Evolutionary conservation across 1,140 invertebrate genomes (phyloP), one percentile per base, ranked within the genome.

Genomic region (Paralvinella palmiformis): DNA sequence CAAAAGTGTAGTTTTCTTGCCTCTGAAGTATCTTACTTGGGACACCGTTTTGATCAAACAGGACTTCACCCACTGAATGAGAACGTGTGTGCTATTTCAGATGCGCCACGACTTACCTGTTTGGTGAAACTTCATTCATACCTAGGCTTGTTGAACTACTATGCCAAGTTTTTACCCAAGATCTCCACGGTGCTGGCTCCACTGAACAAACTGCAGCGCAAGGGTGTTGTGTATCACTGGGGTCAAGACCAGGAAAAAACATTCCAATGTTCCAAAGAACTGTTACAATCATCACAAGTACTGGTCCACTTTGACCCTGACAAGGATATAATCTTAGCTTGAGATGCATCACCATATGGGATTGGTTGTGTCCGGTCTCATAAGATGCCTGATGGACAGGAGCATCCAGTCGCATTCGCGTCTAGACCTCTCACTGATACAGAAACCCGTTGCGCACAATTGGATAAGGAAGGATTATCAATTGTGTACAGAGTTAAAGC

Each of bases 331-430:
- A 20, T 33, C 20, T 32, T 85, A 31, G 72, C 81, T 17, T 78
- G 78, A 24, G 84, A 86, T 74, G 82, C 83, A n/a, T 81, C 75
- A 41, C 63, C 72, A 0, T 78, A 77, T 69, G 83, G 81, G 17
- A 68, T 85, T 3, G 82, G 83, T 0, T 78, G 76, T 2, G 75
- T 84, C 5, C 63, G 86, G 0, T 74, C 75, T 2, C 83, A 85
- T 62, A 64, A 55, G 1, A 68, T 74, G 24, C 17, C 66, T 22
- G 72, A 82, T 67, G 75, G 72, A 17, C 61, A 20, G 7, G 55
- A 57, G 27, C 27, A 32, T 1, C 78, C 81, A 1, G 73, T 84
- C 24, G 75, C 75, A 10, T 83, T 79, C 71, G 75, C 55, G 35
- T 33, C 55, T 6, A 2, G 33, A 10, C 22, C 55, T 6, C 27